Percentiles rank a stretch among this genome's conserved stretches.
These are phyloP conservation scores for Parazoanthus atlanticus DNA, from an alignment of 92 coral and sea anemone species.

Conservation along the genomic window DNA sequence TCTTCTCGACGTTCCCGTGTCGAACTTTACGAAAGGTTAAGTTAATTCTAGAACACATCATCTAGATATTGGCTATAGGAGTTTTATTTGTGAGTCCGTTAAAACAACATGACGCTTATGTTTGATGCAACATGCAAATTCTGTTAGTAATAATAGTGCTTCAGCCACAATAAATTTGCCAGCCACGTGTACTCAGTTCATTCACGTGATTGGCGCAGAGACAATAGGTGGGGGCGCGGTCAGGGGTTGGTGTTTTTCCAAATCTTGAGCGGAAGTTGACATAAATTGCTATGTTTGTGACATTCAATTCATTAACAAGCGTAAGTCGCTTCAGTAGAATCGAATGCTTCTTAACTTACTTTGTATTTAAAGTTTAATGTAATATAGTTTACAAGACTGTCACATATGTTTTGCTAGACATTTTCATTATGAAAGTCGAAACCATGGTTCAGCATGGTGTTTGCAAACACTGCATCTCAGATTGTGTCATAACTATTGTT, in stretches of 20 bases:
- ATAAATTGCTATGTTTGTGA: no score
- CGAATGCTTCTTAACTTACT: no score
- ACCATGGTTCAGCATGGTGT: no score
- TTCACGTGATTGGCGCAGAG: slow-evolving; percentile 4
- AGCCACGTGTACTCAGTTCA: not conserved
- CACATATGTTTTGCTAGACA: no score
- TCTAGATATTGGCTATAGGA: not conserved
- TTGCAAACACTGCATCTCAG: no score
- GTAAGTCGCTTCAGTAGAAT: no score
- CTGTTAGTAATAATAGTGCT: not conserved
- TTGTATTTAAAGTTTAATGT: no score
- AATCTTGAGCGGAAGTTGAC: no score
- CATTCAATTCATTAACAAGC: no score
- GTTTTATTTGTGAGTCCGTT: not conserved
- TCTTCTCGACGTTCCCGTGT: not conserved
- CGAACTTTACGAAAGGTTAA: not conserved
- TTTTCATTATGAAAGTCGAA: no score
- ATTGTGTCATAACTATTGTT: no score
- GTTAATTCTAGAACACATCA: not conserved
- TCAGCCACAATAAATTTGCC: not conserved
- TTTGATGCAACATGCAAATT: not conserved
- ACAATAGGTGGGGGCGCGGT: slow-evolving; percentile 26
- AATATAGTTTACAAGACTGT: no score
- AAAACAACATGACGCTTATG: not conserved
- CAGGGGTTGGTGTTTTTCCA: not conserved